Base-by-base conservation (phyloP, 1,140 invertebrate species). In the Aphidius gifuensis region DNA sequence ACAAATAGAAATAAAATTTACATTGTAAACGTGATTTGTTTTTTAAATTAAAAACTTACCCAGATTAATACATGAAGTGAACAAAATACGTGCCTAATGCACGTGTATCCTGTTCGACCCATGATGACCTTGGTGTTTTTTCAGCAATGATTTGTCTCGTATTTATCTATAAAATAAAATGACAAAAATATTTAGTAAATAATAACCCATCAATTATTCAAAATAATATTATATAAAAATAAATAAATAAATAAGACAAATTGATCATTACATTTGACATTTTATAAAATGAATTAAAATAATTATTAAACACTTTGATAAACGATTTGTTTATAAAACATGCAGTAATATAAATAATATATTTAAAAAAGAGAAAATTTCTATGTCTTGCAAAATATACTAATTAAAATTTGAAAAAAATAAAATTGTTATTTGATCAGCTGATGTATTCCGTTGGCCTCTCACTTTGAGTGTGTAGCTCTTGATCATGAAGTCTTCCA, bases 21-120 rank as follows among this genome's bases (percentile, higher is more conserved):
- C 5, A 45, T 45, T 57, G 42, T 11, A 21, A 45, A 57, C 9
- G 5, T 44, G 3, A 23, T 16, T 16, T 16, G 16, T 16, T 16
- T 16, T 16, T 16, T 16, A 16, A 16, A 16, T 16, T 16, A 16
- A 16, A 16, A 16, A 21, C 56, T 63, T 63, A 91, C 90, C 90
- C 89, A 92, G 69, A 91, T 83, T 58, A 91, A 77, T 48, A 90
- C 85, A 77, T 92, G 91, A 66, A 91, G 81, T 76, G 87, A 87
- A 71, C 89, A 90, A 71, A 91, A 89, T 47, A 89, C 84, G 75
- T 88, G 85, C 68, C 90, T 83, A 66, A 92, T 87, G 76, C 89
- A 92, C 67, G 87, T 89, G 74, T 90, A 91, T 67, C 89, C 88
- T 71, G 87, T 89, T 69, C 86, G 85, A 57, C 86, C 83, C 88